Evolutionary conservation across 1,140 invertebrate species (phyloP), one percentile per base, ranked within the genome.

Genomic region (Panagrolaimus sp.): DNA sequence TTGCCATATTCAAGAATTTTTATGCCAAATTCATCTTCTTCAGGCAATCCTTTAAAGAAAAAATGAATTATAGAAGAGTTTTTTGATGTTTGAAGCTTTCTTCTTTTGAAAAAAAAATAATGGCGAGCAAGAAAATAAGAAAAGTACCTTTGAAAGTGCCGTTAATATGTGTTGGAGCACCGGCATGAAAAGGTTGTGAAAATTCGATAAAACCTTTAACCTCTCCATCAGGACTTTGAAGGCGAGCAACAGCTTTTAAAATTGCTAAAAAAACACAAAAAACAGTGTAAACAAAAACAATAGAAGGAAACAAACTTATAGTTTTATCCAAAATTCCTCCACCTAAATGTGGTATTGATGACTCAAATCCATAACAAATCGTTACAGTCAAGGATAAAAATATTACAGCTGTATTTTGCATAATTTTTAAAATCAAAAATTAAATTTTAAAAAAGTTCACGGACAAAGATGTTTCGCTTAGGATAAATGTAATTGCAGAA

Each of bases 1-100:
- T 64, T 64, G 63, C 63, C 63, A 8, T 43, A 64, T 15, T 64
- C 17, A n/a, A 32, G 12, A 38, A 64, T 64, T 28, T 64, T 32
- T 43, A 64, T 43, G 15, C 63, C 63, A 64, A 64, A 64, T 14
- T 32, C 28, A 21, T 43, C 63, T 43, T 64, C 38, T 64, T 32
- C 28, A 0, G 43, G 43, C 17, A 32, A 32, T 12, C 28, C 63
- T 64, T n/a, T n/a, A 43, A 43, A 28, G 5, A 28, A 24, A 0
- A 38, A 28, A 26, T 58, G 14, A 58, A n/a, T 14, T 12, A 12
- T 17, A 58, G 10, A n/a, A 4, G 32, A 2, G 32, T 4, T 7
- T 38, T 38, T 38, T 38, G 32, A 7, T 38, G 32, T 38, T 38
- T 38, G 7, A 38, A 38, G 32, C 7, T 38, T 38, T 38, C 32